Base-by-base conservation (phyloP, 1,140 invertebrate genomes). In the Achatina immaculata region DNA sequence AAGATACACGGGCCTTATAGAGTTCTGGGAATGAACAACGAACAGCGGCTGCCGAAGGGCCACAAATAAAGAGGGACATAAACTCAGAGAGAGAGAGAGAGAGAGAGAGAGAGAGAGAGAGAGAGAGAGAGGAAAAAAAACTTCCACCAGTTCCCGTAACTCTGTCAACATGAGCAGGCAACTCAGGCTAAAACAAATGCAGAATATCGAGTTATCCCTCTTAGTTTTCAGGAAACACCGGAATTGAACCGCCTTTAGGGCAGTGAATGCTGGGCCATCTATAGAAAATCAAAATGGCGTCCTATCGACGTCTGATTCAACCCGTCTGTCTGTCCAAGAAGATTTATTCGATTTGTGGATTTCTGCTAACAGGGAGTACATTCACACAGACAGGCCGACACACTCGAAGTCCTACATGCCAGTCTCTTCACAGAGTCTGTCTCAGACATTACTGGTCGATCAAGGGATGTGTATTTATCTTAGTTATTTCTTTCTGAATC, bases 231-330 rank as follows among this genome's bases (percentile, higher is more conserved):
- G 58, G 28, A 62, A 62, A 62, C 28, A 34, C 58, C 58, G 58
- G 58, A 62, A 62, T 28, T 62, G 58, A 62, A 62, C 58, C 31
- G 58, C 58, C 58, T 62, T 62, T 62, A 62, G 58, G n/a, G 58
- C 58, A 62, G 58, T 62, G 58, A 62, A 62, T 62, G 58, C 58
- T 62, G 58, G 58, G 58, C n/a, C 58, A 62, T 62, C 58, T 62
- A 62, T 62, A 62, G 58, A 62, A 62, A 62, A 62, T 62, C 28
- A 62, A 62, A 62, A 62, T 62, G 58, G 58, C 58, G 58, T 62
- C 58, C 58, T 62, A 62, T 62, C 58, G 58, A 62, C 58, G 58
- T 62, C 58, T 62, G 58, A 62, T 62, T 62, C 58, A 62, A 62
- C 58, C 16, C 28, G n/a, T 62, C 58, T 62, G 58, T 62, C 58